Evolutionary conservation across 2,888 invertebrate species (phyloP).

Genomic region (Encarsia formosa): DNA sequence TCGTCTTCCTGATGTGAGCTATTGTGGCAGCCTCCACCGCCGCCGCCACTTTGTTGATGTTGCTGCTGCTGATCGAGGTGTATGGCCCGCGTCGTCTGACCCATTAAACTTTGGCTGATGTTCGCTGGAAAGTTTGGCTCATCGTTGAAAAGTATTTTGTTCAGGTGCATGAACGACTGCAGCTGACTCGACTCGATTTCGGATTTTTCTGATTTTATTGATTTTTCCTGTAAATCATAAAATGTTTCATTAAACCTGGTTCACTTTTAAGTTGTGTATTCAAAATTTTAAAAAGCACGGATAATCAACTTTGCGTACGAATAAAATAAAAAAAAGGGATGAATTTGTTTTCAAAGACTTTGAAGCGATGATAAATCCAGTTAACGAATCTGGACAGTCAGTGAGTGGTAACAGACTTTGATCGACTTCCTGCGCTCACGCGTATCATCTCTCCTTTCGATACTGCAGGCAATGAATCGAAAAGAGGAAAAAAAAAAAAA

Average conservation of each 20-base stretch:
- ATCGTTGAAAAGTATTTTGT: constrained; percentile 46
- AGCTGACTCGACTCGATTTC: constrained; percentile 38
- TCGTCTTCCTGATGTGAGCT: constrained; percentile 47
- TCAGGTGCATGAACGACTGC: constrained; percentile 47
- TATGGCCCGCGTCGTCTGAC: constrained; percentile 31
- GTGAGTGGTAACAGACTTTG: too few relatives aligned
- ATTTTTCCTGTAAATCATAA: constrained; percentile 7
- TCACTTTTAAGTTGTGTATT: too few relatives aligned
- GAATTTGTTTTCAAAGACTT: too few relatives aligned
- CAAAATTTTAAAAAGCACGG: too few relatives aligned
- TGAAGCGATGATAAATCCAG: too few relatives aligned
- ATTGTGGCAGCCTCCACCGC: constrained; percentile 37
- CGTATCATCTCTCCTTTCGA: too few relatives aligned
- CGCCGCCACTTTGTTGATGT: neutral
- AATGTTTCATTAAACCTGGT: neutral
- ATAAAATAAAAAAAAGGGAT: too few relatives aligned
- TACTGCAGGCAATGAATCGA: too few relatives aligned
- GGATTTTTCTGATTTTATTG: neutral
- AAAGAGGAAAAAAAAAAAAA: too few relatives aligned
- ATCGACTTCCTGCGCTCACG: too few relatives aligned
- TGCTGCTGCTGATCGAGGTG: neutral
- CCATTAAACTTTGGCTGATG: constrained; percentile 44
- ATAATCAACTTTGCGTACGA: too few relatives aligned
- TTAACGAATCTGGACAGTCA: too few relatives aligned
- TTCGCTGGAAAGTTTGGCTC: constrained; percentile 46